phyloP scores from a whole-genome alignment of 37 sponge, comb jelly and placozoan species.

The Mnemiopsis leidyi region DNA sequence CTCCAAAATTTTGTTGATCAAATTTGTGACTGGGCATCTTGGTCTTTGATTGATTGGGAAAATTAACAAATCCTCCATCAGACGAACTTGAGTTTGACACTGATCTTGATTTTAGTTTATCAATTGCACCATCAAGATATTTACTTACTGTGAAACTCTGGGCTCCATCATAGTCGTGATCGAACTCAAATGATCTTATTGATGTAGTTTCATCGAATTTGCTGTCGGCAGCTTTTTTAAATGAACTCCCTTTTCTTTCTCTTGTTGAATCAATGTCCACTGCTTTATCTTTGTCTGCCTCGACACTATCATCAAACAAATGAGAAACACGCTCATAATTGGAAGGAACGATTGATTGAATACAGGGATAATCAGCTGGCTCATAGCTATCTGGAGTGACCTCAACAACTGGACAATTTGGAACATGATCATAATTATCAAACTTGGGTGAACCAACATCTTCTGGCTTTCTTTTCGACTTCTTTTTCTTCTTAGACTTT shows the following conservation, averaged over 20 bases:
- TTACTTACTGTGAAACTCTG: not conserved
- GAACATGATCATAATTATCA: not conserved
- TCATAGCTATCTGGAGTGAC: no score
- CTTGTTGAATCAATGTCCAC: not conserved
- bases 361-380: no score
- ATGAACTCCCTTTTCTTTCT: no score
- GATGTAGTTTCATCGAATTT: not conserved
- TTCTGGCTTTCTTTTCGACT: not conserved
- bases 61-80: not conserved
- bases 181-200: not conserved
- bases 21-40: not conserved
- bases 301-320: not conserved
- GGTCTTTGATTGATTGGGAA: not conserved
- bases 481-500: conserved; percentile 10
- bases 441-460: not conserved
- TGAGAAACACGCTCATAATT: not conserved
- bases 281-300: not conserved
- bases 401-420: not conserved
- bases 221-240: not conserved
- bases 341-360: no score
- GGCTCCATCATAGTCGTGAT: not conserved
- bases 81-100: conserved; percentile 17
- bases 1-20: not conserved
- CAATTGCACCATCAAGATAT: conserved; percentile 8
- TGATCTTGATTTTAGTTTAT: conserved; percentile 44